Percentiles rank a stretch among this genome's conserved stretches.
phyloP scores from a whole-genome alignment of 1,140 invertebrate genomes.

The Brachionus rubens region DNA sequence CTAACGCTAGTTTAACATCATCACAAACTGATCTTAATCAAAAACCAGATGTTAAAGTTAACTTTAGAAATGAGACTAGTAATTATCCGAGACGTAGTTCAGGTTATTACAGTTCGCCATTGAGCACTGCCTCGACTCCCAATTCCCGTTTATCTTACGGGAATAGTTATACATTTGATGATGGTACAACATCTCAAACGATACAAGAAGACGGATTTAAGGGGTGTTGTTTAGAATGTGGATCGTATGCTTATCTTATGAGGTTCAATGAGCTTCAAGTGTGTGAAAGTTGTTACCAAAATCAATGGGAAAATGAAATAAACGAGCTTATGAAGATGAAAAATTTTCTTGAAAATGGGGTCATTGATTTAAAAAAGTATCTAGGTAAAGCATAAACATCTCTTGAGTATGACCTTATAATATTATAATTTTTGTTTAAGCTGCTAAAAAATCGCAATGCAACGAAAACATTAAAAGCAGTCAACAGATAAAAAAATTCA shows the following conservation, averaged over 20 bases:
- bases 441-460: constrained; percentile 40
- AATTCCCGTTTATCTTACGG: neutral
- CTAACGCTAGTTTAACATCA: neutral
- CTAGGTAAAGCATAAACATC: neutral
- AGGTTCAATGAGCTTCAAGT: constrained; percentile 14
- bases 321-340: constrained; percentile 45
- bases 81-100: too few species aligned
- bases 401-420: neutral
- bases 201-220: constrained; percentile 27
- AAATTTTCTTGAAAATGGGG: constrained; percentile 29
- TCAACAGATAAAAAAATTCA: constrained; percentile 40
- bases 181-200: neutral
- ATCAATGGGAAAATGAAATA: constrained; percentile 42
- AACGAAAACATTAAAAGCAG: constrained; percentile 36
- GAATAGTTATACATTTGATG: neutral
- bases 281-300: constrained; percentile 31
- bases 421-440: too few species aligned
- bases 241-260: constrained; percentile 23
- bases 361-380: constrained; percentile 26
- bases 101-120: constrained; percentile 3
- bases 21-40: neutral
- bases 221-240: constrained; percentile 41
- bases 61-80: too few species aligned
- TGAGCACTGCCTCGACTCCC: neutral
- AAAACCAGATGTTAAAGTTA: too few species aligned